phyloP scores from a whole-genome alignment of 2,797 vertebrate species.

The Rallus crepitans region DNA sequence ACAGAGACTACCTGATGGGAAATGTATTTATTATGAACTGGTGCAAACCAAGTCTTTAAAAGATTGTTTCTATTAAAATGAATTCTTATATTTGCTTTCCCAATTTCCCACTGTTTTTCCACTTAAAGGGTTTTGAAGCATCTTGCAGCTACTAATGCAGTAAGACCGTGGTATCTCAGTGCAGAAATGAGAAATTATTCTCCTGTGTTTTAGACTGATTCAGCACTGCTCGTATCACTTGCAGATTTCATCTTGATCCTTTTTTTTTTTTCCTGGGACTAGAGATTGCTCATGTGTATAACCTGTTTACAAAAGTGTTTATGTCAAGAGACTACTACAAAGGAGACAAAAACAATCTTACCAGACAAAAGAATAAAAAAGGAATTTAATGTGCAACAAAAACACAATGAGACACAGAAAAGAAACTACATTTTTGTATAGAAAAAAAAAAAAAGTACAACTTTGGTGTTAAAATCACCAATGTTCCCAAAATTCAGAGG shows the following conservation, averaged over 20 bases:
- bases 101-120: background rate
- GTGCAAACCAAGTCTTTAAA: background rate
- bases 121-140: slow-evolving; percentile 7
- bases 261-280: background rate
- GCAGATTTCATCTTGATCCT: slow-evolving; percentile 41
- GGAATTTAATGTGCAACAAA: background rate
- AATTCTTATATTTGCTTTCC: background rate
- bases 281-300: slow-evolving; percentile 39
- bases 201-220: slow-evolving; percentile 3
- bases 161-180: background rate
- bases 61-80: slow-evolving; percentile 7
- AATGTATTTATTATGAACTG: slow-evolving; percentile 13
- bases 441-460: background rate
- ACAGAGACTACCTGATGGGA: background rate
- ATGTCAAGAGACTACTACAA: slow-evolving; percentile 39
- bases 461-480: background rate
- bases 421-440: background rate
- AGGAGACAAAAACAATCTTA: background rate
- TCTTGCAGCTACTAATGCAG: background rate
- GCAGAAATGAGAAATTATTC: slow-evolving; percentile 17
- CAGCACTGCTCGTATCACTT: slow-evolving; percentile 16
- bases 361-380: background rate
- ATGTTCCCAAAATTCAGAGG: background rate
- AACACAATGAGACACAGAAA: background rate
- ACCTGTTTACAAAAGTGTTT: slow-evolving; percentile 3